These are phyloP conservation scores for Rousettus leschenaultii DNA, from an alignment of 2,113 vertebrate species.

Conservation along the genomic window DNA sequence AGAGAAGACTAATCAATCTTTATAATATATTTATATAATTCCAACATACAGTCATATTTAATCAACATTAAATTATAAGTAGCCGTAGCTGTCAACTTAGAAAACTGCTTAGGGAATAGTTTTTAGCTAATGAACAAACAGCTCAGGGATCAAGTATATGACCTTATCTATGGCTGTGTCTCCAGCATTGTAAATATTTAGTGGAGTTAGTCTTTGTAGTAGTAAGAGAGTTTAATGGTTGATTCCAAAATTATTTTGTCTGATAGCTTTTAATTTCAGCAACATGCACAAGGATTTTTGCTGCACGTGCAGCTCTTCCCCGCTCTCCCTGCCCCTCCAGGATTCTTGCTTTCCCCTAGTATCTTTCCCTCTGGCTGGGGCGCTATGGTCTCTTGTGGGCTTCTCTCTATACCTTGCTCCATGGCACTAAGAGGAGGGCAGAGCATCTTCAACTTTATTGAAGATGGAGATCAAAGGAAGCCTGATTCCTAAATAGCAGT, in stretches of 20 bases:
- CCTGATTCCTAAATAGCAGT: background rate
- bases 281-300: background rate
- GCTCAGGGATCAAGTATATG: background rate
- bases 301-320: background rate
- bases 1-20: background rate
- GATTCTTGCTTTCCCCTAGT: background rate
- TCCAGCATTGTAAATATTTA: background rate
- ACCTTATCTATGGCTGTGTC: background rate
- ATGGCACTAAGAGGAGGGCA: background rate
- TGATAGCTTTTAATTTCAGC: constrained; percentile 24
- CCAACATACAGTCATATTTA: background rate
- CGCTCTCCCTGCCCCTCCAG: background rate
- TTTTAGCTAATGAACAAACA: constrained; percentile 32
- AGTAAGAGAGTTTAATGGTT: background rate
- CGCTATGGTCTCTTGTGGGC: background rate
- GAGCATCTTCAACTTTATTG: background rate
- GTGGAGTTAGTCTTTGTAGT: background rate
- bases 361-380: background rate
- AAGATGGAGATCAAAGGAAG: background rate
- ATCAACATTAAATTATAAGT: constrained; percentile 32
- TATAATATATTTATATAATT: background rate
- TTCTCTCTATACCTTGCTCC: background rate
- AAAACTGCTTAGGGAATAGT: constrained; percentile 13
- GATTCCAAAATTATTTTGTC: background rate
- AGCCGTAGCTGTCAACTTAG: background rate